Conservation (phyloP, 2,797 vertebrate genomes). For the Squalus acanthias region DNA sequence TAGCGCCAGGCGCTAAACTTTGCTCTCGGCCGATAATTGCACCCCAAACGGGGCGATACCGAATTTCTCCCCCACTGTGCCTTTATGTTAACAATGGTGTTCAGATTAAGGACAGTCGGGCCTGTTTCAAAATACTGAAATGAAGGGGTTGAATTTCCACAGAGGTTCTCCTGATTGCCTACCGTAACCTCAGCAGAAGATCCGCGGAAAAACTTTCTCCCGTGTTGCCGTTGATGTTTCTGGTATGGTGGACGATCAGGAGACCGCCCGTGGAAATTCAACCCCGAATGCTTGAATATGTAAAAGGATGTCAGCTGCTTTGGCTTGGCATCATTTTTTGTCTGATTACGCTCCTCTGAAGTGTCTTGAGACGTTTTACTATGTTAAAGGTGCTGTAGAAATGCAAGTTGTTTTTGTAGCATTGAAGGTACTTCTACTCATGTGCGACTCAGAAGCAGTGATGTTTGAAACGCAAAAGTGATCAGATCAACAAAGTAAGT, state of each 20-base stretch:
- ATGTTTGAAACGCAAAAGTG: not conserved
- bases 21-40: too few species aligned
- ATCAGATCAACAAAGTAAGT: not conserved
- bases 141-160: not conserved
- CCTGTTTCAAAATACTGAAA: not conserved
- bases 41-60: too few species aligned
- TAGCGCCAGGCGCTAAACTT: too few species aligned
- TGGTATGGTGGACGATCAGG: not conserved
- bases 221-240: not conserved
- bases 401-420: not conserved
- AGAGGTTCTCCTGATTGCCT: not conserved
- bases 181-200: not conserved
- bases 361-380: too few species aligned
- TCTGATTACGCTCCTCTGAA: not conserved
- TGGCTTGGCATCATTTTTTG: not conserved
- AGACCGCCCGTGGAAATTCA: not conserved
- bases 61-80: too few species aligned
- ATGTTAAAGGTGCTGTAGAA: not conserved
- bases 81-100: not conserved
- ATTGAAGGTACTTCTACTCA: not conserved
- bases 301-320: not conserved
- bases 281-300: not conserved
- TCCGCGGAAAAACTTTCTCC: not conserved
- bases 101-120: not conserved
- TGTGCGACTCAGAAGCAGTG: too few species aligned